phyloP scores from a whole-genome alignment of 2,113 vertebrate species.

The Lutjanus erythropterus region DNA sequence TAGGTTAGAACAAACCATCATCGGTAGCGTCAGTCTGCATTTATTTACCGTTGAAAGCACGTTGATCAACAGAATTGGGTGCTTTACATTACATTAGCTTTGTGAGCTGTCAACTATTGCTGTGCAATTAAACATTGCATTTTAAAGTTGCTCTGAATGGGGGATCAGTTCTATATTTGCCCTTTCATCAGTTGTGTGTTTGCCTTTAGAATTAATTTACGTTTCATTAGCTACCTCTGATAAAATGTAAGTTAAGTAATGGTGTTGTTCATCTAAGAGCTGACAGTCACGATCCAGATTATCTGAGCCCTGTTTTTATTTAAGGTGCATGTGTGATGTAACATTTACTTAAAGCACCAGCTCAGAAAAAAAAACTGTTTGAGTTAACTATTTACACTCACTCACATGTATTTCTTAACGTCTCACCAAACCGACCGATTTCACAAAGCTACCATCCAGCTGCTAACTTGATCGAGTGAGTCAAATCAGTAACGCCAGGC shows the following conservation, averaged over 20 bases:
- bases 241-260: too few species aligned
- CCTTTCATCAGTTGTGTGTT: not conserved
- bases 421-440: not conserved
- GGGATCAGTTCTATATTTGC: not conserved
- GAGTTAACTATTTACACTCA: conserved; percentile 24
- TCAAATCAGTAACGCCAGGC: not conserved
- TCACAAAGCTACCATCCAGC: not conserved
- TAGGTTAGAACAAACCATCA: not conserved
- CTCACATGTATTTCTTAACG: not conserved
- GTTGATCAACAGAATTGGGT: not conserved
- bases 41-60: not conserved
- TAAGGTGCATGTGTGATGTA: conserved; percentile 58
- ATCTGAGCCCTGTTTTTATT: conserved; percentile 22
- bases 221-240: not conserved
- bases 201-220: not conserved
- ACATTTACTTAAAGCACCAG: conserved; percentile 50
- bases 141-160: conserved; percentile 29
- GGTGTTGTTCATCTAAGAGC: too few species aligned
- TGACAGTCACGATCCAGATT: conserved; percentile 47
- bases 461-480: conserved; percentile 6
- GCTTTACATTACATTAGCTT: conserved; percentile 6
- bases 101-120: conserved; percentile 8
- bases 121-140: not conserved
- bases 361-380: conserved; percentile 17
- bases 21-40: not conserved